Conservation (phyloP, 30 jellyfish, hydroid and myxozoan species). For the Turritopsis rubra region DNA sequence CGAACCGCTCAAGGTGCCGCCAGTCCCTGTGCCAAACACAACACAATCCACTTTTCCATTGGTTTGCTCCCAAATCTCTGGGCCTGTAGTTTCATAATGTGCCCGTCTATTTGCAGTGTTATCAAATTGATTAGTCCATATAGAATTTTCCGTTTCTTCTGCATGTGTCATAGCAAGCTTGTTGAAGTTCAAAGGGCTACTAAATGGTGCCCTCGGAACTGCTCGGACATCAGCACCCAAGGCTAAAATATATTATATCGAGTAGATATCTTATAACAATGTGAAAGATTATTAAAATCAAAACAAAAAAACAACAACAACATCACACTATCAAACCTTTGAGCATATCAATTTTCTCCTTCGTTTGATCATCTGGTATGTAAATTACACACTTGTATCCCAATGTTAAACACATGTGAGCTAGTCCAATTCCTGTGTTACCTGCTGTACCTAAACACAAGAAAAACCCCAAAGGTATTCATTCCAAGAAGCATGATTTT, state of each 20-base stretch:
- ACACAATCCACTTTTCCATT: slow-evolving; percentile 91
- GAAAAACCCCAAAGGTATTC: neutral
- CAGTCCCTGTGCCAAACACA: slow-evolving; percentile 90
- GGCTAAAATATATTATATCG: slow-evolving; percentile 10
- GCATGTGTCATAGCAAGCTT: slow-evolving; percentile 82
- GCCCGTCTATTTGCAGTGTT: slow-evolving; percentile 78
- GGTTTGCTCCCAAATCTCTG: slow-evolving; percentile 95
- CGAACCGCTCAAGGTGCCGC: slow-evolving; percentile 90
- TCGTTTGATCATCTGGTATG: slow-evolving; percentile 85
- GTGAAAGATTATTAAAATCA: too few relatives aligned
- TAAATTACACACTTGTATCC: slow-evolving; percentile 80
- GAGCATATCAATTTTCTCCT: slow-evolving; percentile 74
- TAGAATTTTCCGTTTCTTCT: slow-evolving; percentile 51
- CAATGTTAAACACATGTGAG: slow-evolving; percentile 77
- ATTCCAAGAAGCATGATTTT: neutral
- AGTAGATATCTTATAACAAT: neutral
- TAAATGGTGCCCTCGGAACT: slow-evolving; percentile 91
- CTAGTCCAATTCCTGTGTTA: slow-evolving; percentile 85
- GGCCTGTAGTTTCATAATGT: slow-evolving; percentile 93
- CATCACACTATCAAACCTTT: slow-evolving; percentile 20
- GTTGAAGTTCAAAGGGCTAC: slow-evolving; percentile 77
- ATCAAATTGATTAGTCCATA: slow-evolving; percentile 90
- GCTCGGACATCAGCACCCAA: slow-evolving; percentile 96
- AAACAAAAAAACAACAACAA: too few relatives aligned
- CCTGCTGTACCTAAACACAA: slow-evolving; percentile 69